These are phyloP conservation scores for Drosophila nigricruria DNA, from an alignment of 2,888 invertebrate species.

Conservation along the genomic window DNA sequence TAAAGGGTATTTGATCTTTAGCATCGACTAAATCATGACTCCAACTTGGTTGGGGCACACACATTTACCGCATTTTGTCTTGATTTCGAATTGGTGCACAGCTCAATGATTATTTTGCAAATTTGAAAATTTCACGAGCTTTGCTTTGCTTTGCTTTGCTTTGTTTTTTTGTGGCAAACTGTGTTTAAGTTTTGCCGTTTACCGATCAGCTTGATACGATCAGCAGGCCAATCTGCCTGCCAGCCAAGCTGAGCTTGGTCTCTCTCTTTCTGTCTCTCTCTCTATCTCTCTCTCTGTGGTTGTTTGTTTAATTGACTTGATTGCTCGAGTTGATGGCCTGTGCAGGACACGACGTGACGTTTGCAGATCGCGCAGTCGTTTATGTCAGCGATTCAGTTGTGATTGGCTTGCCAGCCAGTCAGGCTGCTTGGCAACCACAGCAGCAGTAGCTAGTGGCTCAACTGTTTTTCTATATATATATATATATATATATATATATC, in stretches of 20 bases:
- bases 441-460: neutral
- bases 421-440: neutral
- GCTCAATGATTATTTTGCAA: constrained; percentile 63
- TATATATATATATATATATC: constrained; percentile 3
- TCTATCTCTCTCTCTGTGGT: constrained; percentile 10
- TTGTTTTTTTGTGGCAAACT: constrained; percentile 24
- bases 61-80: constrained; percentile 53
- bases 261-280: neutral
- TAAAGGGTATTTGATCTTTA: constrained; percentile 21
- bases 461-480: neutral
- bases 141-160: neutral
- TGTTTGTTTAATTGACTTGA: constrained; percentile 81
- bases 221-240: constrained; percentile 9
- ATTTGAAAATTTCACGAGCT: constrained; percentile 60
- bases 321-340: constrained; percentile 67
- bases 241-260: neutral
- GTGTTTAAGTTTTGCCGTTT: constrained; percentile 46
- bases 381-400: constrained; percentile 58
- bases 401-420: constrained; percentile 24
- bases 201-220: constrained; percentile 46
- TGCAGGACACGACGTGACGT: constrained; percentile 63
- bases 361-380: constrained; percentile 40
- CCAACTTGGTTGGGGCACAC: too few relatives aligned
- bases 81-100: constrained; percentile 69
- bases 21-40: constrained; percentile 2